These are phyloP conservation scores for Gnathonemus echidnorhynchus DNA, from an alignment of 2,113 vertebrate species.

Conservation along the genomic window DNA sequence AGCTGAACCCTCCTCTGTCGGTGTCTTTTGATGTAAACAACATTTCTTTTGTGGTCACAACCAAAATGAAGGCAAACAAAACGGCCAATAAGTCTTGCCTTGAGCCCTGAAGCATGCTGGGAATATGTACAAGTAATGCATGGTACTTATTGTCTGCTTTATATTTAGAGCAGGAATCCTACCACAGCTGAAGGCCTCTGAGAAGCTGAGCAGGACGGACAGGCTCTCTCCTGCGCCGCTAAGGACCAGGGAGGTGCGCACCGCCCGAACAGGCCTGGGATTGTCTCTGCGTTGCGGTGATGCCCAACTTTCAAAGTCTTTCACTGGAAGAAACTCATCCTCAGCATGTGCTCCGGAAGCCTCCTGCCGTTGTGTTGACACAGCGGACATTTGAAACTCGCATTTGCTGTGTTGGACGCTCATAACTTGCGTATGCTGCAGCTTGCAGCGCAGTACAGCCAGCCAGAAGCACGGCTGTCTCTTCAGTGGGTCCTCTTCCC, in stretches of 20 bases:
- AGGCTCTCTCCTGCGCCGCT: neutral
- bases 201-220: neutral
- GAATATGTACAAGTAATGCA: constrained; percentile 39
- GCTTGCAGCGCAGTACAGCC: constrained; percentile 42
- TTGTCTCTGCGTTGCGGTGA: neutral
- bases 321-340: neutral
- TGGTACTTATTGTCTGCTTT: constrained; percentile 32
- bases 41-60: constrained; percentile 24
- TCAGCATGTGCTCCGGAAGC: neutral
- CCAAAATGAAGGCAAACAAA: constrained; percentile 41
- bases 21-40: constrained; percentile 40
- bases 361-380: neutral
- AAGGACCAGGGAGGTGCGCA: neutral
- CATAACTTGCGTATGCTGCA: constrained; percentile 53
- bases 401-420: constrained; percentile 40
- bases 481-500: constrained; percentile 56
- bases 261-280: neutral
- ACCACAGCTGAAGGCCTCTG: constrained; percentile 20
- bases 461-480: constrained; percentile 44
- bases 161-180: constrained; percentile 27
- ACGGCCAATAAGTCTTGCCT: constrained; percentile 30
- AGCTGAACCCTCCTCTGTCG: constrained; percentile 27
- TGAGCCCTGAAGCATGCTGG: constrained; percentile 29
- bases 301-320: neutral
- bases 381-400: constrained; percentile 42